phyloP scores from a whole-genome alignment of 2,797 vertebrate species.

The Bovichtus variegatus region DNA sequence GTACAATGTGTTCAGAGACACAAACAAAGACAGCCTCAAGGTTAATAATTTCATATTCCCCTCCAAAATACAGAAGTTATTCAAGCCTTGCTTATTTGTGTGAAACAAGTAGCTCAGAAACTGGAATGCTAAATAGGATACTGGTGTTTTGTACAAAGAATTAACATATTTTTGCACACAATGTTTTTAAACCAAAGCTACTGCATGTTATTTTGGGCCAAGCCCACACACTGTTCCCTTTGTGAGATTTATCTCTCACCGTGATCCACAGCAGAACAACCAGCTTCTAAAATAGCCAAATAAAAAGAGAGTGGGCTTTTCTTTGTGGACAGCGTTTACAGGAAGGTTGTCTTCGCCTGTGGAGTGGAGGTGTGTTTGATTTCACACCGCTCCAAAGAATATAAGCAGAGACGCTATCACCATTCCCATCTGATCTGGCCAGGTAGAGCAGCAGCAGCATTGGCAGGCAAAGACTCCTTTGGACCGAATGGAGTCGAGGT shows the following conservation, averaged over 20 bases:
- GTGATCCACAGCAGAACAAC: conserved; percentile 48
- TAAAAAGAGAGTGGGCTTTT: conserved; percentile 31
- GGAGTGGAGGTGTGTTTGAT: conserved; percentile 79
- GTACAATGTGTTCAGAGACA: conserved; percentile 30
- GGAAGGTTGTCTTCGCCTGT: conserved; percentile 66
- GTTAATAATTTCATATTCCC: conserved; percentile 53
- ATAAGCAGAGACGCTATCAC: conserved; percentile 78
- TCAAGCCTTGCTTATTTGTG: conserved; percentile 58
- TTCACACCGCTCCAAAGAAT: conserved; percentile 74
- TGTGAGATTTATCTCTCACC: conserved; percentile 48
- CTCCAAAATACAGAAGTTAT: conserved; percentile 48
- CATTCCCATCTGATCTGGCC: conserved; percentile 79
- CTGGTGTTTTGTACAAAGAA: conserved; percentile 46
- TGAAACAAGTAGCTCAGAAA: conserved; percentile 65
- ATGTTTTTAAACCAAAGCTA: conserved; percentile 60
- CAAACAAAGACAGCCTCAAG: conserved; percentile 48
- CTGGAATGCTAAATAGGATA: conserved; percentile 54
- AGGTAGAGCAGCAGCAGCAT: conserved; percentile 64
- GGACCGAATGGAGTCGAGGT: conserved; percentile 75
- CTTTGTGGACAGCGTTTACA: conserved; percentile 50
- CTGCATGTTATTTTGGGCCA: conserved; percentile 50
- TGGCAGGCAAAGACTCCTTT: conserved; percentile 70
- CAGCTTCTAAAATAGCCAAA: conserved; percentile 58
- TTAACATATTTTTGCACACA: conserved; percentile 65
- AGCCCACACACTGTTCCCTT: conserved; percentile 54